Evolutionary conservation across 2,113 vertebrate species (phyloP).

Genomic region (Tinamus guttatus): DNA sequence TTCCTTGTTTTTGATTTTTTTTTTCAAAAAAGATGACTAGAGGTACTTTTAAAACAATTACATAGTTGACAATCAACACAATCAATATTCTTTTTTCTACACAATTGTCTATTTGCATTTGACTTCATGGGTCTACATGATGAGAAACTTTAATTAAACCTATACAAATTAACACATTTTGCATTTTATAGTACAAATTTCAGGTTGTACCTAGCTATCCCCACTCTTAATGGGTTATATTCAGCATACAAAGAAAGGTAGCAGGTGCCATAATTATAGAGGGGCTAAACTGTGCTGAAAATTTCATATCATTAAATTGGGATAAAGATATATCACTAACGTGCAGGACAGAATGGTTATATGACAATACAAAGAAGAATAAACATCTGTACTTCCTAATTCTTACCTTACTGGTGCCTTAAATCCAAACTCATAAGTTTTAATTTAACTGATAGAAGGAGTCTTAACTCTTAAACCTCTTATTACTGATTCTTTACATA

Average conservation of each 20-base stretch:
- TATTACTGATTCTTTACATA: background rate
- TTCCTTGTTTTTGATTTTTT: too few species aligned
- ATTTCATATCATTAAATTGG: background rate
- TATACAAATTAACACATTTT: background rate
- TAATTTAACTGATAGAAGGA: background rate
- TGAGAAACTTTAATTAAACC: background rate
- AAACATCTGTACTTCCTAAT: background rate
- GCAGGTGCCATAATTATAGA: fast-evolving
- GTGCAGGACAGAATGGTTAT: background rate
- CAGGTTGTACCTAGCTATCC: fast-evolving
- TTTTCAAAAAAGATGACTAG: background rate
- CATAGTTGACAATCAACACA: background rate
- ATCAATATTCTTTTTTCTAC: background rate
- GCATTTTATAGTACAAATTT: background rate
- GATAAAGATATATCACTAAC: background rate
- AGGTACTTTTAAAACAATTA: background rate
- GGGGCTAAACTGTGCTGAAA: background rate
- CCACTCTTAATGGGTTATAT: background rate
- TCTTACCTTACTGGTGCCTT: background rate
- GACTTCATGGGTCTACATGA: background rate
- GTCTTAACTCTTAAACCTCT: background rate
- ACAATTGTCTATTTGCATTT: background rate
- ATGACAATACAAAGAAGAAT: background rate
- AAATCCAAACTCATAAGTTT: background rate
- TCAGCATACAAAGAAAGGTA: background rate